These are phyloP conservation scores for Ichneumoninae sp. DNA, from an alignment of 2,888 invertebrate genomes.

Conservation along the genomic window DNA sequence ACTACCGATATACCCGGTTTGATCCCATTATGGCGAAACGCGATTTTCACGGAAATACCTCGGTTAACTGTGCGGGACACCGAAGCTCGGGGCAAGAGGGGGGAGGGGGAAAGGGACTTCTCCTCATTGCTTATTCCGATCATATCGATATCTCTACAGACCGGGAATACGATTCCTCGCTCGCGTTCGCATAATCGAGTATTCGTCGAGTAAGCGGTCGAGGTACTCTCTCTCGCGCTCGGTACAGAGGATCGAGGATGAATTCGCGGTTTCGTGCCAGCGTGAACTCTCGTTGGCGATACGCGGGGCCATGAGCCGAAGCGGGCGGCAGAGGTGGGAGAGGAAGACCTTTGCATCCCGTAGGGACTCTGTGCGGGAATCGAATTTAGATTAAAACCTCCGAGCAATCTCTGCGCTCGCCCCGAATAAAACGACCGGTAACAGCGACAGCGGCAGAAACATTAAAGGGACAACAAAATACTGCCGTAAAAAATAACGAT, in stretches of 20 bases:
- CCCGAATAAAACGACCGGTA: slow-evolving; percentile 37
- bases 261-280: slow-evolving; percentile 58
- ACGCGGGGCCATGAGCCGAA: slow-evolving; percentile 4
- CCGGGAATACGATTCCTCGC: slow-evolving; percentile 61
- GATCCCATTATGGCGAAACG: slow-evolving; percentile 29
- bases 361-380: slow-evolving; percentile 51
- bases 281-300: slow-evolving; percentile 29
- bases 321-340: neutral
- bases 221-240: neutral
- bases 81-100: neutral
- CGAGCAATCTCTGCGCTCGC: slow-evolving; percentile 50
- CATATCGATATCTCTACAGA: slow-evolving; percentile 54
- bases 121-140: slow-evolving; percentile 59
- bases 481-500: slow-evolving; percentile 30
- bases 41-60: slow-evolving; percentile 36
- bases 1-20: slow-evolving; percentile 1
- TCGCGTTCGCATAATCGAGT: slow-evolving; percentile 63
- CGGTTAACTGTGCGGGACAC: slow-evolving; percentile 6
- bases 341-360: slow-evolving; percentile 45
- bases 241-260: slow-evolving; percentile 35
- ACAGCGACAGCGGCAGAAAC: neutral
- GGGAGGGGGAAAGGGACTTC: neutral
- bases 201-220: slow-evolving; percentile 56
- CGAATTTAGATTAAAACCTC: slow-evolving; percentile 66
- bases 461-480: neutral